Conservation (phyloP, 2,113 vertebrate species). For the Coryphaenoides rupestris region DNA sequence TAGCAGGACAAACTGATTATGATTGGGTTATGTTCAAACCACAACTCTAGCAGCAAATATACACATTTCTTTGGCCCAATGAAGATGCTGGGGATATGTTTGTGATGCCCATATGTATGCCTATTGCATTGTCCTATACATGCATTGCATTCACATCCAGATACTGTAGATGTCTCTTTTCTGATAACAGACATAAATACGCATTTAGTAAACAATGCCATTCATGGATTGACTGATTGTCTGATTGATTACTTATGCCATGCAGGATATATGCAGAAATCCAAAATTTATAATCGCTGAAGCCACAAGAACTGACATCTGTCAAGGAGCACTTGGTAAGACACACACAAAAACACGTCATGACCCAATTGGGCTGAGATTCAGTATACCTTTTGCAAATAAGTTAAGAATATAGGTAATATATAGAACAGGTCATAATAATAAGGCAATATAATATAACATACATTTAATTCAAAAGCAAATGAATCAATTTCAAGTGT, state of each 20-base stretch:
- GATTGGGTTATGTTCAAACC: background rate
- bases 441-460: background rate
- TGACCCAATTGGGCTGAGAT: too few relatives aligned
- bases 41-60: too few relatives aligned
- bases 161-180: too few relatives aligned
- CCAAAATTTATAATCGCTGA: slow-evolving; percentile 78
- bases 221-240: too few relatives aligned
- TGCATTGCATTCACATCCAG: too few relatives aligned
- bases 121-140: background rate
- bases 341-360: background rate
- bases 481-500: too few relatives aligned
- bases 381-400: background rate
- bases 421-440: too few relatives aligned
- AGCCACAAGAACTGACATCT: slow-evolving; percentile 83
- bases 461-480: too few relatives aligned
- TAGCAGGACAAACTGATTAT: background rate
- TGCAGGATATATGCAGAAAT: slow-evolving; percentile 73
- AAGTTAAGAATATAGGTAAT: too few relatives aligned
- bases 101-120: background rate
- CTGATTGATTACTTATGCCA: slow-evolving; percentile 8
- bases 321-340: slow-evolving; percentile 84
- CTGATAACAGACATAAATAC: too few relatives aligned
- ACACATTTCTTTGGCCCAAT: background rate
- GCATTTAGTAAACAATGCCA: background rate
- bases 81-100: background rate